Conservation (phyloP, 2,888 invertebrate genomes). For the Protonemura montana region DNA sequence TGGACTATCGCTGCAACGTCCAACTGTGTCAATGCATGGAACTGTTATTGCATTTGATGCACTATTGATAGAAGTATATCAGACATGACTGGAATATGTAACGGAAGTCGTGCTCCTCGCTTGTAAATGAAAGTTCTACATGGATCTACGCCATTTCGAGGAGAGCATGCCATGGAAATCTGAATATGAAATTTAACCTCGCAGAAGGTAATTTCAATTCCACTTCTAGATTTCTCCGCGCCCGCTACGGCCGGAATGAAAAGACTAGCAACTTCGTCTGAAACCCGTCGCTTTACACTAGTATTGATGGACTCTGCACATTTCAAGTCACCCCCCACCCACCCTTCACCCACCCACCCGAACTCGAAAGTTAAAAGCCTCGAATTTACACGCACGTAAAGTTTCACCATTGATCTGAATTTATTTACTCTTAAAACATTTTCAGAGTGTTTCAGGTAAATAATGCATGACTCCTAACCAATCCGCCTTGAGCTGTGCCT, state of each 20-base stretch:
- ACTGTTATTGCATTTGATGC: slow-evolving; percentile 12
- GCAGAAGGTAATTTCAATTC: neutral
- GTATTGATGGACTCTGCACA: neutral
- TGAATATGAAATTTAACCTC: neutral
- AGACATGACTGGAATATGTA: neutral
- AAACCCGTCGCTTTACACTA: neutral
- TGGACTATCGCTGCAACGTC: neutral
- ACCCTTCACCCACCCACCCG: too few species aligned
- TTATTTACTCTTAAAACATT: slow-evolving; percentile 12
- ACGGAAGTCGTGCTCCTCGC: neutral
- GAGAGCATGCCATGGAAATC: neutral
- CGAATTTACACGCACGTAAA: slow-evolving; percentile 2
- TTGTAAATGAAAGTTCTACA: neutral
- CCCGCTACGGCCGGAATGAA: neutral
- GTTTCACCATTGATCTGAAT: neutral
- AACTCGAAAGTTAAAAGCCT: slow-evolving; percentile 9
- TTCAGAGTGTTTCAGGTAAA: neutral
- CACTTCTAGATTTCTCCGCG: neutral
- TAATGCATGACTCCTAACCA: neutral
- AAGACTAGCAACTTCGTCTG: neutral
- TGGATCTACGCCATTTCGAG: neutral
- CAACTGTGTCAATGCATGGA: neutral
- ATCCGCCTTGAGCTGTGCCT: neutral
- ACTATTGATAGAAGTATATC: neutral
- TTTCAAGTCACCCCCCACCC: neutral